Conservation (phyloP, 2,797 vertebrate genomes). For the Novumbra hubbsi region DNA sequence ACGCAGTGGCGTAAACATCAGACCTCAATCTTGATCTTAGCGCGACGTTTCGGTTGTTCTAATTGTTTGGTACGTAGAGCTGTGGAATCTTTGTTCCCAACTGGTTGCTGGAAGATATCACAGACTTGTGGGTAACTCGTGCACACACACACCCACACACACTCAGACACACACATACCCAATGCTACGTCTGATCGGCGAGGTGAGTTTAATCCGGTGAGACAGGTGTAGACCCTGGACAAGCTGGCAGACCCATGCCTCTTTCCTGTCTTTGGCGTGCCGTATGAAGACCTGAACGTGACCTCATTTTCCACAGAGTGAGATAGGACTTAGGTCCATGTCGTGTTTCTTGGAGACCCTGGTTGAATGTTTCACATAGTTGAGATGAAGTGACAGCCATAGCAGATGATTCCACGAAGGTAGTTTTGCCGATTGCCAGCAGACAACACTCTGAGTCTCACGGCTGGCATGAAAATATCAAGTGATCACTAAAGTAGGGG, state of each 20-base stretch:
- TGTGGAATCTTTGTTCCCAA: not conserved
- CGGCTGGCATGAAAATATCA: no score
- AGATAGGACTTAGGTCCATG: not conserved
- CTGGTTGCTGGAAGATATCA: no score
- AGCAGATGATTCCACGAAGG: not conserved
- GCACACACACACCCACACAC: slow-evolving; percentile 10
- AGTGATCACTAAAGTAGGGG: no score
- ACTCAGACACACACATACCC: not conserved
- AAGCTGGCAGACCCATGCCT: not conserved
- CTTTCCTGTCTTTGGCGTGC: slow-evolving; percentile 32
- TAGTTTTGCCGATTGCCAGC: no score
- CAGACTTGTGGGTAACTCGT: not conserved
- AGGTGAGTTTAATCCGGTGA: slow-evolving; percentile 43
- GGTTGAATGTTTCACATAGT: not conserved
- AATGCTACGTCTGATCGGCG: slow-evolving; percentile 49
- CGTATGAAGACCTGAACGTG: slow-evolving; percentile 44
- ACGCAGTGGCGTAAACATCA: not conserved
- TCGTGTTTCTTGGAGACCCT: not conserved
- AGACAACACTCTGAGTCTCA: no score
- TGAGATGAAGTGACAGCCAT: not conserved
- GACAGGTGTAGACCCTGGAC: slow-evolving; percentile 40
- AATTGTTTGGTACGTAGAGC: not conserved
- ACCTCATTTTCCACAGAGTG: slow-evolving; percentile 37
- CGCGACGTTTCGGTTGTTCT: slow-evolving; percentile 1
- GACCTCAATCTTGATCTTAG: not conserved